Evolutionary conservation across 2,888 invertebrate genomes (phyloP), one percentile per base, ranked within the genome.

Genomic region (Zygothrica quintamaculata): DNA sequence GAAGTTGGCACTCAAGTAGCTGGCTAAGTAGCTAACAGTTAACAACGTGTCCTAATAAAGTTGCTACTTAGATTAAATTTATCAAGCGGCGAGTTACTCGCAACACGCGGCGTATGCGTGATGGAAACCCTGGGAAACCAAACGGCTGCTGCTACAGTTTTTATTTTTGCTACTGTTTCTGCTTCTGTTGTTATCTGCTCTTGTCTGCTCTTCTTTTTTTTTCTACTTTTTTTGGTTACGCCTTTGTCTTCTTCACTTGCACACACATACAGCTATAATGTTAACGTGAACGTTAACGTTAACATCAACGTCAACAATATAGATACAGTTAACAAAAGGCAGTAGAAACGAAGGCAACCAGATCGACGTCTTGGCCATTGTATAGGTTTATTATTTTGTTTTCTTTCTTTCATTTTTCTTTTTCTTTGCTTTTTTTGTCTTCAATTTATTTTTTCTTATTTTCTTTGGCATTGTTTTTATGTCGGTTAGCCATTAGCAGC

Each of bases 11-110:
- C 86, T 80, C 80, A 76, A 86, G 78, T 76, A 62, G 79, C 75
- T 51, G 67, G 69, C 82, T 58, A 84, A 84, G 79, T 77, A 66
- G 82, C 29, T 29, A 5, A 9, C 80, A 75, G 84, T 86, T 84
- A 76, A 86, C n/a, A n/a, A n/a, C 80, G 69, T 84, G 73, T 84
- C 77, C 85, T 82, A 87, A 82, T 87, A 84, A 81, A 82, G 87
- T 87, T 87, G 75, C 13, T 70, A 34, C 56, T 43, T 22, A 62
- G 71, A 69, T 75, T 72, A 70, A 75, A 75, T 69, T 72, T 69
- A 22, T n/a, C n/a, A n/a, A n/a, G n/a, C n/a, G n/a, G 22, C 69
- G 74, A 58, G 50, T 50, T 25, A 46, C 39, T 33, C 15, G 34
- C 12, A 51, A n/a, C 55, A 76, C 52, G 60, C 50, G 67, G 60